Base-by-base conservation (phyloP, 2,888 invertebrate genomes). In the Hofmannophila pseudospretella region DNA sequence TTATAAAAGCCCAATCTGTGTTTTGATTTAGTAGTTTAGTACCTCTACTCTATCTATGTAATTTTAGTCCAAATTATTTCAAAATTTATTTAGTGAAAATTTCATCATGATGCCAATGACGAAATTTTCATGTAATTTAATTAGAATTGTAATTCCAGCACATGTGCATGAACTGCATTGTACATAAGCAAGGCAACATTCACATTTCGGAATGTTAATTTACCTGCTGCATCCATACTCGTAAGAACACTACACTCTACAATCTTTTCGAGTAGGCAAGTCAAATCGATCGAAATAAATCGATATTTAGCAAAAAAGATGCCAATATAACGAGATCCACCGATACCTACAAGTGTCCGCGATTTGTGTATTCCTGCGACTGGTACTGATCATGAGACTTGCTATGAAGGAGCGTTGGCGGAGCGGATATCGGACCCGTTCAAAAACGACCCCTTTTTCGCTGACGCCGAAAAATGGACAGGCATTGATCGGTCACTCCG, bases 21-120 rank as follows among this genome's bases (percentile, higher is more conserved):
- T 84, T 86, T 85, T 86, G 79, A 86, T 86, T 86, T 84, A 66
- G 85, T 86, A 86, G 85, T 54, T 68, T 86, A 86, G 85, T 67
- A 79, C 84, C 85, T 74, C 39, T 71, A 5, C 5, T n/a, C 65
- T 49, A 46, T 49, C 54, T 49, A 41, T 47, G 40, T 46, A 47
- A 28, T 28, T 28, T 28, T 28, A 12, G 11, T 28, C 28, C 10
- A 28, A 38, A 32, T 14, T 28, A 32, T 5, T n/a, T n/a, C 23
- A 20, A 19, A 19, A 19, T 22, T 4, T 4, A 22, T 7, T 7
- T 4, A 3, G 39, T 42, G 26, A 36, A 40, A 29, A 41, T 41
- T 43, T 37, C 26, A 20, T 29, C 20, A 19, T 33, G 20, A n/a
- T 20, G 37, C 35, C 39, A n/a, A 45, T 49, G 41, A 40, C 42